These are phyloP conservation scores for Desoria tigrina DNA, from an alignment of 2,888 invertebrate genomes.

Conservation along the genomic window DNA sequence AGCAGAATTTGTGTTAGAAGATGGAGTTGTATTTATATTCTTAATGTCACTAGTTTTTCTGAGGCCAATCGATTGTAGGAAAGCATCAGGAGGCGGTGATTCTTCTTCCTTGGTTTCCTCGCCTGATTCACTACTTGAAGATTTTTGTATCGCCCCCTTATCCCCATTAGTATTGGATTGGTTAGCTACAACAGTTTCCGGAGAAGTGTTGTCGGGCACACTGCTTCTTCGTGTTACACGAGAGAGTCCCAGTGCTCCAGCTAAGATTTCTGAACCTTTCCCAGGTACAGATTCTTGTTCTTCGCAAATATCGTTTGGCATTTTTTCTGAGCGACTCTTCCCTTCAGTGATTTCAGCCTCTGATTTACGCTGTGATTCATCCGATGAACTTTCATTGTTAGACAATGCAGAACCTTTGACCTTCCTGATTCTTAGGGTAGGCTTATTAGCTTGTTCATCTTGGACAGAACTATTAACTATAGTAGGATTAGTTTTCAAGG, in stretches of 20 bases:
- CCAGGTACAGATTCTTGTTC: slow-evolving; percentile 20
- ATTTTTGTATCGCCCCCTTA: slow-evolving; percentile 17
- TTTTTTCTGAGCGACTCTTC: no score
- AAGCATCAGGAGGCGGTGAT: slow-evolving; percentile 7
- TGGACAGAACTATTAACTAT: slow-evolving; percentile 42
- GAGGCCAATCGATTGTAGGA: background rate
- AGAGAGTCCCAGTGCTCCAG: slow-evolving; percentile 46
- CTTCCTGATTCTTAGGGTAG: background rate
- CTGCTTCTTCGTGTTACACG: slow-evolving; percentile 31
- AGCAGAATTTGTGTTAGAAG: background rate
- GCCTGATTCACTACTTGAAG: background rate
- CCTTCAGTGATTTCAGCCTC: slow-evolving; percentile 30
- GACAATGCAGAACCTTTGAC: slow-evolving; percentile 19
- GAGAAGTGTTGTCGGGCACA: slow-evolving; percentile 26
- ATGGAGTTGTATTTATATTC: background rate
- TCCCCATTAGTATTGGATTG: background rate
- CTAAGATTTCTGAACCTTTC: slow-evolving; percentile 44
- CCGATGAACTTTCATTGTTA: slow-evolving; percentile 27
- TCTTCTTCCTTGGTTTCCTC: background rate
- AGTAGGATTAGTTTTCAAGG: slow-evolving; percentile 50
- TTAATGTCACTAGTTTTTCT: background rate
- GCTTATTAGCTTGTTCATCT: background rate
- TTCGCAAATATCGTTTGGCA: no score
- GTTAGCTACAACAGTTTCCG: background rate
- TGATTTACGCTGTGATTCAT: slow-evolving; percentile 25